Evolutionary conservation across 2,888 invertebrate species (phyloP).

Genomic region (Chalcis sispes): DNA sequence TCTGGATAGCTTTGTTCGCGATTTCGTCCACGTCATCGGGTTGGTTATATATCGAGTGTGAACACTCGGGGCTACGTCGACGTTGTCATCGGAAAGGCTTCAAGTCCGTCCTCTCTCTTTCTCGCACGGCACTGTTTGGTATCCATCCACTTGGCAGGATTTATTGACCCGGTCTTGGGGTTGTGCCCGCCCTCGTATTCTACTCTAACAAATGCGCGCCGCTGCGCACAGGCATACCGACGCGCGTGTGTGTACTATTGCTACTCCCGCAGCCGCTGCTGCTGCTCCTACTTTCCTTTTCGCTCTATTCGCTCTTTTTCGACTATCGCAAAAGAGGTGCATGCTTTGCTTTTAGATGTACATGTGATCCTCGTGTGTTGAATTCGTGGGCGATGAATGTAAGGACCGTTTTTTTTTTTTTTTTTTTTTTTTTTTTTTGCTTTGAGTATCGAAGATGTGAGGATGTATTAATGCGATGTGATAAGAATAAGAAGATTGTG

Average conservation of each 20-base stretch:
- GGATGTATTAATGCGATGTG: too few relatives aligned
- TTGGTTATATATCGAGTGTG: background rate
- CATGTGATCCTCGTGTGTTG: background rate
- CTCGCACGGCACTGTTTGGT: slow-evolving; percentile 5
- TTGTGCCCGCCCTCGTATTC: slow-evolving; percentile 25
- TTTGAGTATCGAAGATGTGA: too few relatives aligned
- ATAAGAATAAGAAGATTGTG: too few relatives aligned
- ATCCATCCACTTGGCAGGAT: slow-evolving; percentile 45
- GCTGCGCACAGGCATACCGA: slow-evolving; percentile 13
- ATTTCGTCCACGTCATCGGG: background rate
- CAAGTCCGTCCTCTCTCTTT: background rate
- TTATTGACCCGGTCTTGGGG: slow-evolving; percentile 44
- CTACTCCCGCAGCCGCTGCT: too few relatives aligned
- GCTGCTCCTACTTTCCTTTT: slow-evolving; percentile 13
- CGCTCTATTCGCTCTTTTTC: background rate
- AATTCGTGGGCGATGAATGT: too few relatives aligned
- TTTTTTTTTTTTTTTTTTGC: too few relatives aligned
- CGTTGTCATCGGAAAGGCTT: background rate
- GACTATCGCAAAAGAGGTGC: background rate
- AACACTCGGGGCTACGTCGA: background rate
- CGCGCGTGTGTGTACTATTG: too few relatives aligned
- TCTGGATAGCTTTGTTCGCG: too few relatives aligned
- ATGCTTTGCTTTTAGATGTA: background rate
- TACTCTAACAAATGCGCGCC: slow-evolving; percentile 28
- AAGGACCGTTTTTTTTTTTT: too few relatives aligned